Conservation (phyloP, 2,888 invertebrate species). For the Parascotia fuliginaria region DNA sequence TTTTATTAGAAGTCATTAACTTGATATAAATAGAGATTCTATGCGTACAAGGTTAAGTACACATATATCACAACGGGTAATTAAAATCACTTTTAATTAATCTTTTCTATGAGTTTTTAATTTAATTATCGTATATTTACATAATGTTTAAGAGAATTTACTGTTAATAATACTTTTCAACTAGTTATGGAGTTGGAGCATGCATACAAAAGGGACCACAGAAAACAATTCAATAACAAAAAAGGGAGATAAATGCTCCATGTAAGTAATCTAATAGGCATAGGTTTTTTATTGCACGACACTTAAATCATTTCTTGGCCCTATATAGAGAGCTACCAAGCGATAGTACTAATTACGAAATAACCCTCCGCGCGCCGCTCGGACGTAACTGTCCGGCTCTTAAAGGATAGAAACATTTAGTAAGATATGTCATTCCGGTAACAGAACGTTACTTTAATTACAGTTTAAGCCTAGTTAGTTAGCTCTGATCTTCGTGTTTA, state of each 20-base stretch:
- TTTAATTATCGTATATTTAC: conserved; percentile 17
- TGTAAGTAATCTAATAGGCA: conserved; percentile 38
- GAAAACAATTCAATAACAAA: conserved; percentile 33
- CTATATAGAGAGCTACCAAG: conserved; percentile 60
- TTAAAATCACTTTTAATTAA: conserved; percentile 28
- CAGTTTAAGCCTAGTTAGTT: conserved; percentile 69
- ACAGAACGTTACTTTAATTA: conserved; percentile 77
- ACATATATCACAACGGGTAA: conserved; percentile 29
- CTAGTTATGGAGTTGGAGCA: conserved; percentile 17
- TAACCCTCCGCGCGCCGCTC: conserved; percentile 54
- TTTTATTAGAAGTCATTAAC: conserved; percentile 39
- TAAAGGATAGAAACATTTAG: conserved; percentile 82
- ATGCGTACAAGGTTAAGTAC: conserved; percentile 30
- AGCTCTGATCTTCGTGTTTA: conserved; percentile 69
- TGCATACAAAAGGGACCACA: conserved; percentile 33
- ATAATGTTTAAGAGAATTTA: conserved; percentile 5
- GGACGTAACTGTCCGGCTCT: conserved; percentile 72
- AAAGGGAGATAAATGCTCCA: conserved; percentile 30
- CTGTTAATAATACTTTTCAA: conserved; percentile 19
- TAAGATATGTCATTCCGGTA: conserved; percentile 78
- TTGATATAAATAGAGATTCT: conserved; percentile 30
- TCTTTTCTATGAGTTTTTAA: conserved; percentile 17
- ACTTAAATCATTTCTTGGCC: conserved; percentile 66
- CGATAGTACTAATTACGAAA: conserved; percentile 77
- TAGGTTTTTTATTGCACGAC: conserved; percentile 49